Evolutionary conservation across 2,797 vertebrate genomes (phyloP).

Genomic region (Diceros bicornis): DNA sequence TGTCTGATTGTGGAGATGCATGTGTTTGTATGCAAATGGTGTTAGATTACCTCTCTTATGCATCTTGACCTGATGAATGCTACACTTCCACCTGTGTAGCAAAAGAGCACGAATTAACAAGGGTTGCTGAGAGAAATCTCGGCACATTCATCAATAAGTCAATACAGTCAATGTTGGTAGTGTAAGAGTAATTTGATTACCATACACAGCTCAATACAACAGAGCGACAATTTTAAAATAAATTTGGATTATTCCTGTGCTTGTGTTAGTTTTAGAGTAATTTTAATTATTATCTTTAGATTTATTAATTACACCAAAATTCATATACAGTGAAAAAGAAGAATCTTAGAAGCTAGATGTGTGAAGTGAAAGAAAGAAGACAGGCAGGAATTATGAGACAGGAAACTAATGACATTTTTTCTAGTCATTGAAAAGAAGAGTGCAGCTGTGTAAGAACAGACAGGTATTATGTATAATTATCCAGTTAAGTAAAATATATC

Average conservation of each 20-base stretch:
- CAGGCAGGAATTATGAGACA: not conserved
- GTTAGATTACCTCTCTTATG: not conserved
- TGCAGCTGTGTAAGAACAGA: not conserved
- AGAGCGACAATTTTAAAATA: not conserved
- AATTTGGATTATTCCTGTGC: not conserved
- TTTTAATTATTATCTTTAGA: conserved; percentile 10
- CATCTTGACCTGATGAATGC: not conserved
- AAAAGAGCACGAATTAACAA: not conserved
- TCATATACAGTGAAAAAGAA: not conserved
- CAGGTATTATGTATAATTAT: not conserved
- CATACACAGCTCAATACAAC: not conserved
- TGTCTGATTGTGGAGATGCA: not conserved
- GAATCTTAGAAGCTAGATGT: not conserved
- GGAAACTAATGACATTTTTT: not conserved
- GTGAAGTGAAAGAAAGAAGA: not conserved
- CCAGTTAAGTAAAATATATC: not conserved
- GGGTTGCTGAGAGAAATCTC: not conserved
- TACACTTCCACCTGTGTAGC: not conserved
- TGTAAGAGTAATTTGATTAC: not conserved
- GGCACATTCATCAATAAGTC: not conserved
- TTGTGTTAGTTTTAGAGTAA: not conserved
- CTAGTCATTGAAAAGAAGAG: not conserved
- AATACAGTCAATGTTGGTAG: not conserved
- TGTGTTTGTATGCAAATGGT: not conserved
- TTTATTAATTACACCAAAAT: not conserved